phyloP scores from a whole-genome alignment of 2,888 invertebrate genomes.

The Cheiracanthium punctorium region DNA sequence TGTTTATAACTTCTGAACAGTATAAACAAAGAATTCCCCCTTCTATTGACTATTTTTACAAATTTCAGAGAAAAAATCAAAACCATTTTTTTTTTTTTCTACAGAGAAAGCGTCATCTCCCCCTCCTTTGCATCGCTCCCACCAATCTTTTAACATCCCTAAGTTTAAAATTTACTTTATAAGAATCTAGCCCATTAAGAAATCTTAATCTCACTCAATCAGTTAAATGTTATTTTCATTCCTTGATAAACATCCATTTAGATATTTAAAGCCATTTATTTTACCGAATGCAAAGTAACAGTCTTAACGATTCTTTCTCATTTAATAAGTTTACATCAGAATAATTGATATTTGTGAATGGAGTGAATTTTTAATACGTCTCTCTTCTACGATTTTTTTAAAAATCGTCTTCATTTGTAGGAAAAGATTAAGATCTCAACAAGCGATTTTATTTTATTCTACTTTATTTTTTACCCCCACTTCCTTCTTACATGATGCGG shows the following conservation, averaged over 20 bases:
- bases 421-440: conserved; percentile 23
- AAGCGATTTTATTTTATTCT: not conserved
- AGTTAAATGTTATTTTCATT: conserved; percentile 38
- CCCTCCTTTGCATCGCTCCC: too few species aligned
- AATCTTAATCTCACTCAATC: too few species aligned
- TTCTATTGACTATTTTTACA: too few species aligned
- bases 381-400: not conserved
- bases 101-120: too few species aligned
- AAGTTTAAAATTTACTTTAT: too few species aligned
- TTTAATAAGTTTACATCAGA: not conserved
- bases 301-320: not conserved
- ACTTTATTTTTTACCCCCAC: not conserved
- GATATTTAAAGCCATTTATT: conserved; percentile 34
- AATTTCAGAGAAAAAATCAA: too few species aligned
- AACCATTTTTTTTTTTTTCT: too few species aligned
- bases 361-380: conserved; percentile 16
- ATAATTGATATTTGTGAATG: not conserved
- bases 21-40: too few species aligned
- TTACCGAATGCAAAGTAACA: conserved; percentile 13
- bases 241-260: conserved; percentile 19
- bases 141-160: too few species aligned
- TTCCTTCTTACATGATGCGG: not conserved
- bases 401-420: not conserved
- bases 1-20: too few species aligned
- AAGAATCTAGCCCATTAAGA: too few species aligned